These are phyloP conservation scores for Cepphus grylle DNA, from an alignment of 2,113 vertebrate genomes.

Conservation along the genomic window DNA sequence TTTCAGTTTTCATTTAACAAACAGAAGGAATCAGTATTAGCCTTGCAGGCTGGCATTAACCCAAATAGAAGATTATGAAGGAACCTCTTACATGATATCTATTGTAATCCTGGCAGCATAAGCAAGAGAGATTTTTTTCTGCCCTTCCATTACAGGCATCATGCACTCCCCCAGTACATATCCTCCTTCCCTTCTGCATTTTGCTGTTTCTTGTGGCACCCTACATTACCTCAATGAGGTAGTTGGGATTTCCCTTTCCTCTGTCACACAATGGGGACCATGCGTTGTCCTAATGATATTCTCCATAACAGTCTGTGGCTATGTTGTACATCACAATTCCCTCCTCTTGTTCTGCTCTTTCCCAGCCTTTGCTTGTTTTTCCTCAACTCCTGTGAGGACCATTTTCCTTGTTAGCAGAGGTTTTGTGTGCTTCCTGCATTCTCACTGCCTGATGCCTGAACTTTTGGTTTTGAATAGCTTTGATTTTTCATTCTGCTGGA, in stretches of 20 bases:
- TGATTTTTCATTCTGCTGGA: neutral
- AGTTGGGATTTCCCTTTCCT: neutral
- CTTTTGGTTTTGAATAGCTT: neutral
- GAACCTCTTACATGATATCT: neutral
- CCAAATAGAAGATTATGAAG: neutral
- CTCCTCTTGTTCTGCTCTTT: neutral
- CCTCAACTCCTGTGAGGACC: neutral
- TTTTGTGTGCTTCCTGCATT: neutral
- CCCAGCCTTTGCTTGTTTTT: neutral
- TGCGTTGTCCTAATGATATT: neutral
- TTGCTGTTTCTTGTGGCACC: neutral
- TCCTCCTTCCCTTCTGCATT: neutral
- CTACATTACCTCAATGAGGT: neutral
- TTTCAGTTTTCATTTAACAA: neutral
- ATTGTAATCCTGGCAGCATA: neutral
- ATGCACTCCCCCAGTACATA: rapidly evolving
- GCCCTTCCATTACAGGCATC: neutral
- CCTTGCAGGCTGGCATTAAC: neutral
- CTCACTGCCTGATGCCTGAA: neutral
- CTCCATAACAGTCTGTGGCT: rapidly evolving
- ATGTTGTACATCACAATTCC: neutral
- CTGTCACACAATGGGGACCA: neutral
- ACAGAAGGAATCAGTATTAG: neutral
- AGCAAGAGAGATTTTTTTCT: neutral
- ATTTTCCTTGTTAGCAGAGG: neutral